A percentile compares a stretch with the other conserved stretches of the same genome.
Conservation (phyloP, 2,888 invertebrate genomes). For the Cosmia trapezina region DNA sequence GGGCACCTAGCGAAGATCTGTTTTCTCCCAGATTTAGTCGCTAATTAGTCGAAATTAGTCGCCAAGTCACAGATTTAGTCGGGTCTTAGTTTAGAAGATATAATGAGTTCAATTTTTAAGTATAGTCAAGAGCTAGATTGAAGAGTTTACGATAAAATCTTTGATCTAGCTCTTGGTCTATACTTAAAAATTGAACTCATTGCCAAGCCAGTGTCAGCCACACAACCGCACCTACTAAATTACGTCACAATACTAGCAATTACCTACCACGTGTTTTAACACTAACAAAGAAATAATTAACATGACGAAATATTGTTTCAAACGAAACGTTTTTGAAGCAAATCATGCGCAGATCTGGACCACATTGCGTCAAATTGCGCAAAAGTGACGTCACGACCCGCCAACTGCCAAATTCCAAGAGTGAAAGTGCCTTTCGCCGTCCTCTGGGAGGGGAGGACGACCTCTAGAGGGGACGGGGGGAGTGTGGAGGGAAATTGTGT, state of each 20-base stretch:
- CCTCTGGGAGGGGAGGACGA: conserved; percentile 77
- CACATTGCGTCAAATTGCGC: conserved; percentile 87
- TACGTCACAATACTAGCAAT: conserved; percentile 31
- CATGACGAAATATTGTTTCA: conserved; percentile 44
- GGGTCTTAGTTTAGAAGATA: too few species aligned
- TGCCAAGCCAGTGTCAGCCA: too few species aligned
- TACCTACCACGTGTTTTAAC: conserved; percentile 24
- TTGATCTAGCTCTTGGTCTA: too few species aligned
- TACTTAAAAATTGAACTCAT: too few species aligned
- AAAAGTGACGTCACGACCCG: conserved; percentile 83
- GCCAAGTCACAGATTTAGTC: too few species aligned
- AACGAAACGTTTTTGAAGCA: conserved; percentile 58
- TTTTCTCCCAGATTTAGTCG: too few species aligned
- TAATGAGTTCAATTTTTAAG: too few species aligned
- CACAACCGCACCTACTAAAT: background rate
- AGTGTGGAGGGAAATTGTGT: conserved; percentile 68
- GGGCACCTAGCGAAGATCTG: too few species aligned
- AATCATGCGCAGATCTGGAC: conserved; percentile 70
- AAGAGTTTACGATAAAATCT: too few species aligned
- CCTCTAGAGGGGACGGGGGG: conserved; percentile 72
- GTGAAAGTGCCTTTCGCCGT: conserved; percentile 88
- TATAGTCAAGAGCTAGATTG: too few species aligned
- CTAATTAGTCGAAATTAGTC: too few species aligned
- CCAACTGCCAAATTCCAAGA: conserved; percentile 83
- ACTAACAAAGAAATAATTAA: conserved; percentile 28